Evolutionary conservation across 2,888 invertebrate species (phyloP).

Genomic region (Pristionchus mayeri): DNA sequence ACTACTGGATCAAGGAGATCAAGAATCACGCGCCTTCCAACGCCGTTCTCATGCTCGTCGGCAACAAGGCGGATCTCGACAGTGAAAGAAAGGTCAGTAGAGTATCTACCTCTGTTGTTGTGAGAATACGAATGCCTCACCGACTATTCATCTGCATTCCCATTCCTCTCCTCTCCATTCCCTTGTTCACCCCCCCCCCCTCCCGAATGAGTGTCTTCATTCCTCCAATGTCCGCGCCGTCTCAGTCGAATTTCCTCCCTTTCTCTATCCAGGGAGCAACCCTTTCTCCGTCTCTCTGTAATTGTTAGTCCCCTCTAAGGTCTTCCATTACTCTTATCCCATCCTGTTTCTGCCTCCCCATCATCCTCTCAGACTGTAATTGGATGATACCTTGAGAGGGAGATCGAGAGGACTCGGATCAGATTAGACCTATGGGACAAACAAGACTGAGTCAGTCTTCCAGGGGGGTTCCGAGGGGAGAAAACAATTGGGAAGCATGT

Average conservation of each 20-base stretch:
- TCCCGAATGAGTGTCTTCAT: slow-evolving; percentile 2
- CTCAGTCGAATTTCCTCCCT: slow-evolving; percentile 31
- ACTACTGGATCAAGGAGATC: slow-evolving; percentile 76
- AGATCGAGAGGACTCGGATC: neutral
- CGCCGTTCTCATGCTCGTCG: slow-evolving; percentile 76
- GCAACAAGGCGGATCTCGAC: slow-evolving; percentile 76
- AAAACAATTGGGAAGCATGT: slow-evolving; percentile 16
- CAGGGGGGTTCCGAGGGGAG: neutral
- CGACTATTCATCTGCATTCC: neutral
- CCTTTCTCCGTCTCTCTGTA: neutral
- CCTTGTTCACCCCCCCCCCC: slow-evolving; percentile 7
- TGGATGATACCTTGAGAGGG: slow-evolving; percentile 40
- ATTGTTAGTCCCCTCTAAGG: slow-evolving; percentile 42
- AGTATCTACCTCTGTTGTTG: neutral
- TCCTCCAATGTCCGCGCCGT: slow-evolving; percentile 10
- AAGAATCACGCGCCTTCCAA: slow-evolving; percentile 75
- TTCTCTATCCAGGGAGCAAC: neutral
- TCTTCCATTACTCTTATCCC: slow-evolving; percentile 47
- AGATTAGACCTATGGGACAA: slow-evolving; percentile 16
- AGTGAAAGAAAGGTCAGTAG: slow-evolving; percentile 70
- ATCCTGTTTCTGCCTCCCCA: slow-evolving; percentile 41
- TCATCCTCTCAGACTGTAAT: slow-evolving; percentile 18
- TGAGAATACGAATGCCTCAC: neutral
- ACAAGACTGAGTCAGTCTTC: neutral
- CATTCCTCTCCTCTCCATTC: neutral